A percentile compares a stretch with the other conserved stretches of the same genome.
Evolutionary conservation across 2,113 vertebrate genomes (phyloP).

Genomic region (Daphoenositta chrysoptera): DNA sequence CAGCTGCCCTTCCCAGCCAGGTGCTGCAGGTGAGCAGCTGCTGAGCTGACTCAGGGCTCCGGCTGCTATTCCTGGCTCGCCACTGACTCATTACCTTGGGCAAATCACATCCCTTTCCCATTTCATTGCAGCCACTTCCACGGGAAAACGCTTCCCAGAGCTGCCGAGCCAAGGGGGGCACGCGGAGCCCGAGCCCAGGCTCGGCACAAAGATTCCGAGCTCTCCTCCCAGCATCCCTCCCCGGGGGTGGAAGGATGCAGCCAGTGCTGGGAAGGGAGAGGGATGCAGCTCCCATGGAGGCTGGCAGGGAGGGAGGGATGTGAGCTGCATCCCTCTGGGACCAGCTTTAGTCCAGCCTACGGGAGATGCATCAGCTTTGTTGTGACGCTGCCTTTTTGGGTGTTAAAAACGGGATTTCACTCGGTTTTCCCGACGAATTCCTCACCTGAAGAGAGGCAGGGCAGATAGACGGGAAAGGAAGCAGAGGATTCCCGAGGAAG

Average conservation of each 20-base stretch:
- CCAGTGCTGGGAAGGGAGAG: neutral
- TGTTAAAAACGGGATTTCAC: neutral
- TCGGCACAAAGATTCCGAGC: neutral
- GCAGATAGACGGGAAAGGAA: neutral
- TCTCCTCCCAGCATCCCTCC: neutral
- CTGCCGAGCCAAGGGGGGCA: fast-evolving
- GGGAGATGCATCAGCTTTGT: neutral
- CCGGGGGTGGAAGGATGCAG: neutral
- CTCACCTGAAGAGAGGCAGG: neutral
- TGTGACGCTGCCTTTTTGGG: neutral
- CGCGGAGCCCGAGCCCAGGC: fast-evolving
- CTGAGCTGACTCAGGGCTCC: neutral
- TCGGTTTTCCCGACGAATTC: neutral
- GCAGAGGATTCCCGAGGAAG: neutral
- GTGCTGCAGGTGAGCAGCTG: neutral
- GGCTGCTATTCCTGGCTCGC: neutral
- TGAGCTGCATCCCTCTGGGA: neutral
- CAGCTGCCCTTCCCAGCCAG: neutral
- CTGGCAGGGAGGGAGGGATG: neutral
- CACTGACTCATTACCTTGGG: slow-evolving; percentile 1
- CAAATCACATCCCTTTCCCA: neutral
- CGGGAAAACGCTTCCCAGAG: neutral
- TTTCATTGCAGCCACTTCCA: neutral
- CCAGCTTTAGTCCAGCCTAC: neutral
- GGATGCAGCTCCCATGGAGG: neutral